Percentiles rank a stretch among this genome's conserved stretches.
Evolutionary conservation across 1,140 invertebrate species (phyloP).

Genomic region (Pseudomyrmex concolor): DNA sequence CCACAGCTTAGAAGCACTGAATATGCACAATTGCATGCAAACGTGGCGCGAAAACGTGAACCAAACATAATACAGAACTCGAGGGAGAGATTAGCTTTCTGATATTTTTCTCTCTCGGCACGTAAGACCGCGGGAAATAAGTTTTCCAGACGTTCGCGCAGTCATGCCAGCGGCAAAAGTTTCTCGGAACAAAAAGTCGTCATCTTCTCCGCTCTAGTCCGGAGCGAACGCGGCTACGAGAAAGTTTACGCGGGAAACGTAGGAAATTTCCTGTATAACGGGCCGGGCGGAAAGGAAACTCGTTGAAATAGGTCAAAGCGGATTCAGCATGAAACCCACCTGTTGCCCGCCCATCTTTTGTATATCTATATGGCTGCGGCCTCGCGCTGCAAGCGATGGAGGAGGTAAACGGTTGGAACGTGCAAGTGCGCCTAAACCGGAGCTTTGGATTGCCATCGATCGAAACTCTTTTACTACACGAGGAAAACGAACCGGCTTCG

Average conservation of each 20-base stretch:
- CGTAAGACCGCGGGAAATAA: constrained; percentile 52
- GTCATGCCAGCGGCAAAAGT: constrained; percentile 41
- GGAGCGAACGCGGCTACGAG: neutral
- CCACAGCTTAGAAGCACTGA: neutral
- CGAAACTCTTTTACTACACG: constrained; percentile 68
- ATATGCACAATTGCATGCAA: neutral
- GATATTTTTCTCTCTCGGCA: constrained; percentile 26
- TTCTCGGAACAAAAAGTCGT: constrained; percentile 30
- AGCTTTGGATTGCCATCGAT: constrained; percentile 68
- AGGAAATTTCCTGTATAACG: constrained; percentile 68
- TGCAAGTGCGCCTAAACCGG: constrained; percentile 49
- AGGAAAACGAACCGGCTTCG: neutral
- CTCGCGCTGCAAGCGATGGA: constrained; percentile 23
- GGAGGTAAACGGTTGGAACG: constrained; percentile 63
- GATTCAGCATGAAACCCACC: constrained; percentile 76
- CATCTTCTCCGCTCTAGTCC: constrained; percentile 2
- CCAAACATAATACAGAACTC: constrained; percentile 3
- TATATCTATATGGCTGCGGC: constrained; percentile 9
- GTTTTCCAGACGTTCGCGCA: constrained; percentile 47
- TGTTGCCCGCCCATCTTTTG: constrained; percentile 73
- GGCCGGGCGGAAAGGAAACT: constrained; percentile 61
- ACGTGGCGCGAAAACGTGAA: constrained; percentile 13
- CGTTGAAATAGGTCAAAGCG: constrained; percentile 72
- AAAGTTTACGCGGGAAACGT: constrained; percentile 66
- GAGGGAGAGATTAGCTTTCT: constrained; percentile 31